Conservation (phyloP, 2,797 vertebrate genomes). For the Galago senegalensis region DNA sequence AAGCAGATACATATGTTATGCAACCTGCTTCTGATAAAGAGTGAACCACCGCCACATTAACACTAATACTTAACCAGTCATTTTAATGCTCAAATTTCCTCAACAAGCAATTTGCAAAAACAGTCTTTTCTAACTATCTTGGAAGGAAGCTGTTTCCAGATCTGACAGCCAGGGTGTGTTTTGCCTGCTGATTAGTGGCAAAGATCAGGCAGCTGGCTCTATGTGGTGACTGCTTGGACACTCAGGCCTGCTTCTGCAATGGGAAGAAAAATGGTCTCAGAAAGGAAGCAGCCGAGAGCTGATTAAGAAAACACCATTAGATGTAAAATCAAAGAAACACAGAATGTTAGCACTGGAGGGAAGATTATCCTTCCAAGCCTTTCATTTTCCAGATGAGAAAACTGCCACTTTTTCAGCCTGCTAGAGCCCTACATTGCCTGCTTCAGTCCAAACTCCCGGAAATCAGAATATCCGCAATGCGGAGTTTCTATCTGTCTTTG, state of each 20-base stretch:
- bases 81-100: constrained; percentile 12
- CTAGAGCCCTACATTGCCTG: neutral
- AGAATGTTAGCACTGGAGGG: constrained; percentile 37
- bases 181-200: neutral
- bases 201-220: constrained; percentile 29
- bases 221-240: neutral
- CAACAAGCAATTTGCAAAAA: neutral
- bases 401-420: constrained; percentile 66
- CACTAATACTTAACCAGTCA: neutral
- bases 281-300: constrained; percentile 71
- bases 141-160: constrained; percentile 22
- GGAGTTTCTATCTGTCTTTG: constrained; percentile 54
- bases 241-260: constrained; percentile 13
- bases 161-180: neutral
- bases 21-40: constrained; percentile 45
- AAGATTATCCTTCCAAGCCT: constrained; percentile 66
- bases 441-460: neutral
- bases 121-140: neutral
- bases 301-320: constrained; percentile 73
- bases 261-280: constrained; percentile 55
- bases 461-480: neutral
- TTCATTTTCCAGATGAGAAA: constrained; percentile 78
- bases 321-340: constrained; percentile 74
- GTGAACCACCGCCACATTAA: neutral
- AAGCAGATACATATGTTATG: neutral